Conservation (phyloP, 2,888 invertebrate species). For the Dichetophora obliterata region DNA sequence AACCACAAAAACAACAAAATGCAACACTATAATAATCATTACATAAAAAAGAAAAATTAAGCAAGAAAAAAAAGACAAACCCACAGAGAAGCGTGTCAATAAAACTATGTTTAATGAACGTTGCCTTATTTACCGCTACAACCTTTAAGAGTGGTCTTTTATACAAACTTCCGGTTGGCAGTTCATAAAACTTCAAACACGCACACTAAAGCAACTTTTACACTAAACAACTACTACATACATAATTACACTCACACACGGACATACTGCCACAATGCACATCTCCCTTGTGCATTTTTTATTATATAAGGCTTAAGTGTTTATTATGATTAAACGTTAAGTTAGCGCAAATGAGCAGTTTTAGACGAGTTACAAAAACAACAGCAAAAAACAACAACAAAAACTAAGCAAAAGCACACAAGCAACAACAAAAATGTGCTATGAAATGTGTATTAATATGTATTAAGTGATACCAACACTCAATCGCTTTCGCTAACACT, state of each 20-base stretch:
- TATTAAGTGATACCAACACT: background rate
- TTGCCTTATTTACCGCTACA: too few species aligned
- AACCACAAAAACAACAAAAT: too few species aligned
- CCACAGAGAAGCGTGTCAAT: too few species aligned
- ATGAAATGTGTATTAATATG: too few species aligned
- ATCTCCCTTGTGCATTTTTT: background rate
- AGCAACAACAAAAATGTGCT: background rate
- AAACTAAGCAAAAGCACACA: background rate
- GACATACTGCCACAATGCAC: background rate
- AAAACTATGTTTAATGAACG: too few species aligned
- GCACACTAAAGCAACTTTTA: too few species aligned
- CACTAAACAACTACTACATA: background rate
- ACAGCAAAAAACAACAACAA: background rate
- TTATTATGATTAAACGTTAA: constrained; percentile 16
- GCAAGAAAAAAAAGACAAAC: too few species aligned
- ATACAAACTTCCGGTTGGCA: too few species aligned
- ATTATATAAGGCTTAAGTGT: constrained; percentile 2
- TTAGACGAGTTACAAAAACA: background rate
- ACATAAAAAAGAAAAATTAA: too few species aligned
- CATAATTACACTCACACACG: background rate
- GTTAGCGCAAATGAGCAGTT: constrained; percentile 5
- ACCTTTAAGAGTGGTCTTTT: too few species aligned
- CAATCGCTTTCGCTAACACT: background rate
- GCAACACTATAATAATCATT: too few species aligned
- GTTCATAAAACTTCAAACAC: background rate